Conservation (phyloP, 1,140 invertebrate species). For the Acromyrmex heyeri region DNA sequence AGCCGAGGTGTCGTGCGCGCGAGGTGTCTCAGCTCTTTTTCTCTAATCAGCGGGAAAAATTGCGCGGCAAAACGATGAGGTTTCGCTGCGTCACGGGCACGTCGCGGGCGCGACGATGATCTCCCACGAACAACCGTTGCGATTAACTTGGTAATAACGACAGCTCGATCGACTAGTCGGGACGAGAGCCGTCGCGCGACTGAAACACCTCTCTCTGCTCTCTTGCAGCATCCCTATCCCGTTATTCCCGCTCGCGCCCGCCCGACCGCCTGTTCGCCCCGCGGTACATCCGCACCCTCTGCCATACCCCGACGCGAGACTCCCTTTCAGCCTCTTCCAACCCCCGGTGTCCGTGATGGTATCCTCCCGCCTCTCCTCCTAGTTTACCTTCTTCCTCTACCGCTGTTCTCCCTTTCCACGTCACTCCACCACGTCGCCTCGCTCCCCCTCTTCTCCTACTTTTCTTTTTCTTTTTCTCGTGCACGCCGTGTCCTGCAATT, state of each 20-base stretch:
- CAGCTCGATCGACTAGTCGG: constrained; percentile 78
- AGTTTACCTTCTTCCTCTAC: constrained; percentile 20
- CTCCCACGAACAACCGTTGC: neutral
- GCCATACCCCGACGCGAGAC: constrained; percentile 31
- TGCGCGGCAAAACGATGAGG: neutral
- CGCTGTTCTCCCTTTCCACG: neutral
- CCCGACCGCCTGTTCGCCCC: constrained; percentile 48
- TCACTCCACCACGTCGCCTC: neutral
- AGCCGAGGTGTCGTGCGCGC: too few species aligned
- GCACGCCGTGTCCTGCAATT: constrained; percentile 11
- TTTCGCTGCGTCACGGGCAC: neutral
- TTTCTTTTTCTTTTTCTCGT: neutral
- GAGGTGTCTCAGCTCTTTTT: too few species aligned
- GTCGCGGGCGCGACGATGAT: neutral
- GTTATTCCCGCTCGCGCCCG: constrained; percentile 17
- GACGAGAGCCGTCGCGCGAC: constrained; percentile 83
- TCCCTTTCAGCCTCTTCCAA: constrained; percentile 63
- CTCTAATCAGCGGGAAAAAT: constrained; percentile 20
- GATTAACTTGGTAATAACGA: constrained; percentile 6
- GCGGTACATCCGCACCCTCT: constrained; percentile 68
- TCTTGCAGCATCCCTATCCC: constrained; percentile 72
- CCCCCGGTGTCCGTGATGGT: constrained; percentile 45
- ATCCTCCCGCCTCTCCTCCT: constrained; percentile 38
- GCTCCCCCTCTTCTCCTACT: neutral
- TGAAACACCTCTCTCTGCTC: constrained; percentile 79